Conservation (phyloP, 2,888 invertebrate species). For the Arctia plantaginis region DNA sequence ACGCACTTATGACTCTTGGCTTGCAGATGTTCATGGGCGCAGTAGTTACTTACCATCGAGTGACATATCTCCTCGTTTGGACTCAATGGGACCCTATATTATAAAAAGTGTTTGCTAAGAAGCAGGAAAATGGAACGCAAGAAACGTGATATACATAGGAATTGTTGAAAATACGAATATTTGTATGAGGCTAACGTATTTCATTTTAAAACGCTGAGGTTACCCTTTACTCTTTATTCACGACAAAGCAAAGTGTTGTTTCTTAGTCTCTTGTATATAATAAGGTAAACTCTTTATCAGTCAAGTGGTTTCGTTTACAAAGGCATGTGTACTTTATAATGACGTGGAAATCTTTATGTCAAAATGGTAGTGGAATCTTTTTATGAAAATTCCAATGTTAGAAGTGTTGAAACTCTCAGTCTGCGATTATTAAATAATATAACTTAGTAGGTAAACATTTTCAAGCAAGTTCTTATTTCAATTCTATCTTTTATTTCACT, state of each 20-base stretch:
- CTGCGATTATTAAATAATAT: not conserved
- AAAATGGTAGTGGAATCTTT: conserved; percentile 6
- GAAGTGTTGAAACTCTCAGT: not conserved
- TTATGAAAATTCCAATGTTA: not conserved
- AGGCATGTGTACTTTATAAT: conserved; percentile 48
- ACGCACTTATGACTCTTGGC: too few species aligned
- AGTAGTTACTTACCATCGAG: not conserved
- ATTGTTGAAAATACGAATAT: not conserved
- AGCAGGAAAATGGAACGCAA: not conserved
- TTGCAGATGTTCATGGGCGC: not conserved
- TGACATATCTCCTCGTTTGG: not conserved
- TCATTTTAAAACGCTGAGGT: conserved; percentile 27
- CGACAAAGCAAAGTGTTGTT: conserved; percentile 19
- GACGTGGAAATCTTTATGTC: conserved; percentile 42
- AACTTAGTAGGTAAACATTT: not conserved
- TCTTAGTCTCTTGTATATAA: conserved; percentile 25
- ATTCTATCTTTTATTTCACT: too few species aligned
- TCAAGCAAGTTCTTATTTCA: not conserved
- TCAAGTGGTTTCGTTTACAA: conserved; percentile 46
- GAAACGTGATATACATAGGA: not conserved
- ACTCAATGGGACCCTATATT: not conserved
- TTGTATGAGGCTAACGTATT: not conserved
- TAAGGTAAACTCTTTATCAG: conserved; percentile 41
- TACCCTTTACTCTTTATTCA: conserved; percentile 29
- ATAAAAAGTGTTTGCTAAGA: not conserved